These are phyloP conservation scores for Chrysochloris asiatica DNA, from an alignment of 2,113 vertebrate genomes.

Conservation along the genomic window DNA sequence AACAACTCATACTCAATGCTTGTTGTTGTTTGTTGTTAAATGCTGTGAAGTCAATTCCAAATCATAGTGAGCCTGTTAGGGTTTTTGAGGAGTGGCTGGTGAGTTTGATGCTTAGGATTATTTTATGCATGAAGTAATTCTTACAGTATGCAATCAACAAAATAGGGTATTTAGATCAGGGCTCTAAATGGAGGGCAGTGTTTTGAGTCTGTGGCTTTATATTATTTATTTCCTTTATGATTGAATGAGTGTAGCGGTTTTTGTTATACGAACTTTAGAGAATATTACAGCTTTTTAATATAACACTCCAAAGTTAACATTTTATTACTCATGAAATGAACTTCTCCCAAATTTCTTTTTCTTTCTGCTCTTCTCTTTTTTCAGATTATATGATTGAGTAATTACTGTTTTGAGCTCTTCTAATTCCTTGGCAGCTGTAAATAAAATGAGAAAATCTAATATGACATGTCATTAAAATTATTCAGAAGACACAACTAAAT, in stretches of 20 bases:
- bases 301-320: not conserved
- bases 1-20: not conserved
- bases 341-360: not conserved
- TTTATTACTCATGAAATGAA: not conserved
- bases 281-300: too few species aligned
- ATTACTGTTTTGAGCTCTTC: not conserved
- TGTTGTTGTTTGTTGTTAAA: not conserved
- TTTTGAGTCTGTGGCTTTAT: not conserved
- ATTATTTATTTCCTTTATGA: not conserved
- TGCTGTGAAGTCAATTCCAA: too few species aligned
- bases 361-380: not conserved
- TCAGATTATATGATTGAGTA: not conserved
- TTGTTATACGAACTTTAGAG: not conserved
- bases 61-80: too few species aligned
- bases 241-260: not conserved
- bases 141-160: not conserved
- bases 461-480: too few species aligned
- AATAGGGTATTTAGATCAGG: not conserved
- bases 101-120: too few species aligned
- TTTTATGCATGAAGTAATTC: too few species aligned
- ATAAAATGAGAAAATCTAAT: not conserved
- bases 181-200: not conserved
- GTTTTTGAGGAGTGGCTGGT: too few species aligned
- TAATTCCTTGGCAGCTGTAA: not conserved
- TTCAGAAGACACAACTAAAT: not conserved